Evolutionary conservation across 2,797 vertebrate species (phyloP), one percentile per base, ranked within the genome.

Genomic region (Linurgus olivaceus): DNA sequence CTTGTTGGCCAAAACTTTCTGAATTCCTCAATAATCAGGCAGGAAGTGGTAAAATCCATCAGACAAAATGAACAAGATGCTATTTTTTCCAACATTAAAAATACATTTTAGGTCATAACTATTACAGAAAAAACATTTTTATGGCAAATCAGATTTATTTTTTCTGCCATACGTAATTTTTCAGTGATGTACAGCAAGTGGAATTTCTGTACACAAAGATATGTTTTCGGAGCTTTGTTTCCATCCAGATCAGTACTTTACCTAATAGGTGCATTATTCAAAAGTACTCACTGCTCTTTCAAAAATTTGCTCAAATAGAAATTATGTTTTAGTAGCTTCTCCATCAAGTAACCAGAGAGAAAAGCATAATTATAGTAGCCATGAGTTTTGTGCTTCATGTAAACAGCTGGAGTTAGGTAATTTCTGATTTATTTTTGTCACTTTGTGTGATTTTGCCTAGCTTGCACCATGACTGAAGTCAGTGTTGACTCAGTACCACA

Each of bases 11-110:
- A 84, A 83, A 94, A 91, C 51, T 42, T 87, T 65, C 61, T 51
- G 42, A 94, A 93, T 94, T 96, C 88, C 90, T 90, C 85, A 77
- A 42, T 55, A 84, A 94, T 92, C 87, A 91, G 72, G 25, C 87
- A 94, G 92, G 94, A 96, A 95, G 78, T 70, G 66, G 87, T 91
- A 95, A 93, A 93, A 90, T 71, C 84, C 8, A 2, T 66, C 65
- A 91, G 58, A 62, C 5, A 35, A 95, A 93, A 90, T 63, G 78
- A 91, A 73, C 58, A 68, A 66, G 38, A 50, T 91, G 72, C 52
- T 90, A 65, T 86, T 93, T 91, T 93, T 93, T 84, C 91, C 76
- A 73, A 70, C 76, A 88, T 84, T 10, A 73, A 51, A 93, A 91
- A 86, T 81, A 35, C 20, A 80, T 88, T 93, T 87, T 73, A 68